Percentiles rank a stretch among this genome's conserved stretches.
Evolutionary conservation across 2,797 vertebrate species (phyloP).

Genomic region (Meda fulgida): DNA sequence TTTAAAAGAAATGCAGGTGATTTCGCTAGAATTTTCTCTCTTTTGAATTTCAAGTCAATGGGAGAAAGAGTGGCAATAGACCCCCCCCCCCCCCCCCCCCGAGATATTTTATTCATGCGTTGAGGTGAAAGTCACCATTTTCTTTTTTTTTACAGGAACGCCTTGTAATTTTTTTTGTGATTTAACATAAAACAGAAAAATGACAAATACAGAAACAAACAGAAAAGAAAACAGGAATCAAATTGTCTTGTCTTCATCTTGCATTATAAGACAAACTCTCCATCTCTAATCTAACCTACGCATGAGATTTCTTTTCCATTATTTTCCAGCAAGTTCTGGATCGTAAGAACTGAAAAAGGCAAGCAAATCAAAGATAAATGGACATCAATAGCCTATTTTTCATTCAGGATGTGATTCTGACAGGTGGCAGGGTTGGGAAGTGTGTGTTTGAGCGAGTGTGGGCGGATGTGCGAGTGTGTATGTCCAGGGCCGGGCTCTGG

Average conservation of each 20-base stretch:
- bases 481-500: conserved; percentile 74
- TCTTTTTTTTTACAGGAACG: neutral
- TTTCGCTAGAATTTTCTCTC: conserved; percentile 51
- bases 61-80: conserved; percentile 60
- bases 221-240: neutral
- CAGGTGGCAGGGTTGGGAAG: conserved; percentile 42
- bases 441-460: conserved; percentile 1
- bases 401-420: conserved; percentile 54
- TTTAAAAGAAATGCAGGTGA: conserved; percentile 72
- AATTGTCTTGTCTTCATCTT: neutral
- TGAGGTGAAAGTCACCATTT: neutral
- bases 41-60: conserved; percentile 73
- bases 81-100: neutral
- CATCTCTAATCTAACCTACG: conserved; percentile 13
- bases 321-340: conserved; percentile 46
- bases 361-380: conserved; percentile 47
- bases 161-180: conserved; percentile 8
- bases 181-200: neutral
- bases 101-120: conserved; percentile 28
- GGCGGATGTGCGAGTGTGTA: conserved; percentile 52
- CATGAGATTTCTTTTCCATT: conserved; percentile 39
- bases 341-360: conserved; percentile 32
- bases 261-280: neutral
- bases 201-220: neutral
- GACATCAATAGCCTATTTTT: conserved; percentile 55